These are phyloP conservation scores for Drosophila robusta DNA, from an alignment of 2,888 invertebrate species.

Conservation along the genomic window DNA sequence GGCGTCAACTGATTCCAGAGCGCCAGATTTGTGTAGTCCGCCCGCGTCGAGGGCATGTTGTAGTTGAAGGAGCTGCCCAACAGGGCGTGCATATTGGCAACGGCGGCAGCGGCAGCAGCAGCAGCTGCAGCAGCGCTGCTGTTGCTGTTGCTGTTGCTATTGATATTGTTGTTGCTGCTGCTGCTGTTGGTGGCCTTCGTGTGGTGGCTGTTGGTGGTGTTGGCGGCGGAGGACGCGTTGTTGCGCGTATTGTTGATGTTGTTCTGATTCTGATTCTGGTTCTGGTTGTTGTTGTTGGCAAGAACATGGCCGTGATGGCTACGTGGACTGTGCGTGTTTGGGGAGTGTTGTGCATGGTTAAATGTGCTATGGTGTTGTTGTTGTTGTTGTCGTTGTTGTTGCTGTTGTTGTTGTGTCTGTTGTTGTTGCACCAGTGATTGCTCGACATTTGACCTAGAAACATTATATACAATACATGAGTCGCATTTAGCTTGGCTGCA, in stretches of 20 bases:
- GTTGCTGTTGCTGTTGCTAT: background rate
- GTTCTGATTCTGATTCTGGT: conserved; percentile 20
- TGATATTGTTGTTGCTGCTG: conserved; percentile 11
- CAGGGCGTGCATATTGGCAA: conserved; percentile 64
- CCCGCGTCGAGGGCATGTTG: conserved; percentile 73
- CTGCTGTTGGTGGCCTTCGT: conserved; percentile 10
- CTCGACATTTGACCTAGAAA: conserved; percentile 86
- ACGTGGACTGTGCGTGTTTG: conserved; percentile 59
- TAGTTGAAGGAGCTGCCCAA: conserved; percentile 72
- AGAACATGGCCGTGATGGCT: conserved; percentile 67
- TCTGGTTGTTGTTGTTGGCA: conserved; percentile 54
- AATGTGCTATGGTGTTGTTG: conserved; percentile 68
- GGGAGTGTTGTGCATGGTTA: conserved; percentile 64
- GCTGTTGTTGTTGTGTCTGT: conserved; percentile 65
- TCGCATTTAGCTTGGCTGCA: conserved; percentile 63
- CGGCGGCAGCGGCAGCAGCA: conserved; percentile 59
- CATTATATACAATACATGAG: conserved; percentile 85
- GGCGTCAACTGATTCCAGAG: conserved; percentile 83
- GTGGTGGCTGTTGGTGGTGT: conserved; percentile 25
- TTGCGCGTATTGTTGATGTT: conserved; percentile 41
- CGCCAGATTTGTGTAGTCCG: conserved; percentile 82
- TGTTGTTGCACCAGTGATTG: conserved; percentile 84
- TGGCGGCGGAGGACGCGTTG: conserved; percentile 32
- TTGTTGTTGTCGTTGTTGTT: conserved; percentile 65
- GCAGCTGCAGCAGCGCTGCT: conserved; percentile 37